A percentile compares a stretch with the other conserved stretches of the same genome.
phyloP scores from a whole-genome alignment of 2,888 invertebrate species.

The Zhengitettix transpicula region DNA sequence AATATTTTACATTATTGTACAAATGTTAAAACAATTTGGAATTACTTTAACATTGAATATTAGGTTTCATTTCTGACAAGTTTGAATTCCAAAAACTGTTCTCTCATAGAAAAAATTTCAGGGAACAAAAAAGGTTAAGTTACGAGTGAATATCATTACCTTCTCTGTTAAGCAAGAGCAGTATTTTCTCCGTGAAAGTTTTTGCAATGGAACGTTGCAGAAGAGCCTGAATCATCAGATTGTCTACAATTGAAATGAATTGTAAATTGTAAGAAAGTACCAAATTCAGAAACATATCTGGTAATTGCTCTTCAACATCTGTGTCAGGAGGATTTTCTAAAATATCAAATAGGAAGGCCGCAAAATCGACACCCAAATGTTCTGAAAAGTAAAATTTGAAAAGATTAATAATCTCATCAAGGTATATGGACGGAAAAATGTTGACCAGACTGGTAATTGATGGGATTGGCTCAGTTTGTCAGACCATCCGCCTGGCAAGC shows the following conservation, averaged over 20 bases:
- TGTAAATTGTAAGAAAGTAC: constrained; percentile 82
- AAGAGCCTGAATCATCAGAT: constrained; percentile 52
- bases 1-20: no score
- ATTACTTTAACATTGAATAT: no score
- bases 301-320: constrained; percentile 68
- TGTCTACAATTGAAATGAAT: constrained; percentile 47
- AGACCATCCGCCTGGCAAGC: no score
- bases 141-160: constrained; percentile 44
- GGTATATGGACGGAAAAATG: no score
- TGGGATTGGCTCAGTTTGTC: no score
- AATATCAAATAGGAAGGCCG: constrained; percentile 60
- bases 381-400: constrained; percentile 36
- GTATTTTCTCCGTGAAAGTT: constrained; percentile 76
- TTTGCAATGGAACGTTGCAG: constrained; percentile 57
- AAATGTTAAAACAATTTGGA: no score
- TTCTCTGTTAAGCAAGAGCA: constrained; percentile 77
- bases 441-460: no score
- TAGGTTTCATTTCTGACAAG: no score
- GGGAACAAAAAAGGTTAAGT: no score
- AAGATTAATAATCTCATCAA: constrained; percentile 2
- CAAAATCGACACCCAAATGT: constrained; percentile 67
- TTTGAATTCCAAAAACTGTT: no score
- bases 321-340: constrained; percentile 67
- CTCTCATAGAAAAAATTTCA: no score
- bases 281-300: constrained; percentile 68